A percentile compares a stretch with the other conserved stretches of the same genome.
These are phyloP conservation scores for Mimachlamys varia DNA, from an alignment of 2,888 invertebrate species.

Conservation along the genomic window DNA sequence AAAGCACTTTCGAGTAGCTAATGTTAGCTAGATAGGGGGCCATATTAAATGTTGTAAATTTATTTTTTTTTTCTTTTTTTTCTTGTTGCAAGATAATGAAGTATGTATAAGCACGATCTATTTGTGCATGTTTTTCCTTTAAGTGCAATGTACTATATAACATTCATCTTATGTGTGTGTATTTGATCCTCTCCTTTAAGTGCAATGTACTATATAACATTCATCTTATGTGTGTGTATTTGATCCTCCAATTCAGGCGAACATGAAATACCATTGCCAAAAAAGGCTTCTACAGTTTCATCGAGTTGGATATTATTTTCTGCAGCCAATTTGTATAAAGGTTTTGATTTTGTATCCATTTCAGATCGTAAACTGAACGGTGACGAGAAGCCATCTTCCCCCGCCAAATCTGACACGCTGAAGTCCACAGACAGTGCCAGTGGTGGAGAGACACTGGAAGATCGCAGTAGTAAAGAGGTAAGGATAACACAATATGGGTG, in stretches of 20 bases:
- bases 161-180: too few species aligned
- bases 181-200: too few species aligned
- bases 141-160: too few species aligned
- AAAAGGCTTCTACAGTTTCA: not conserved
- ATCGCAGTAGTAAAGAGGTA: constrained; percentile 98
- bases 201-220: not conserved
- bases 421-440: constrained; percentile 77
- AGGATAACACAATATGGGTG: not conserved
- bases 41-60: not conserved
- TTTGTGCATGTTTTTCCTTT: not conserved
- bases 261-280: too few species aligned
- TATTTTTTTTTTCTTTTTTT: too few species aligned
- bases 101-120: not conserved
- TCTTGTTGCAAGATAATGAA: not conserved
- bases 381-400: constrained; percentile 74
- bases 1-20: too few species aligned
- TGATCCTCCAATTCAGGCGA: not conserved
- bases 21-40: too few species aligned
- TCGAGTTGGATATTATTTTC: not conserved
- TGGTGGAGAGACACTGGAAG: constrained; percentile 77
- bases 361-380: constrained; percentile 67
- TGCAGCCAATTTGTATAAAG: not conserved
- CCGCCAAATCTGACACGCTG: constrained; percentile 77
- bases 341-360: constrained; percentile 40
- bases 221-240: not conserved